phyloP scores from a whole-genome alignment of 2,113 vertebrate species.

The Colossoma macropomum region DNA sequence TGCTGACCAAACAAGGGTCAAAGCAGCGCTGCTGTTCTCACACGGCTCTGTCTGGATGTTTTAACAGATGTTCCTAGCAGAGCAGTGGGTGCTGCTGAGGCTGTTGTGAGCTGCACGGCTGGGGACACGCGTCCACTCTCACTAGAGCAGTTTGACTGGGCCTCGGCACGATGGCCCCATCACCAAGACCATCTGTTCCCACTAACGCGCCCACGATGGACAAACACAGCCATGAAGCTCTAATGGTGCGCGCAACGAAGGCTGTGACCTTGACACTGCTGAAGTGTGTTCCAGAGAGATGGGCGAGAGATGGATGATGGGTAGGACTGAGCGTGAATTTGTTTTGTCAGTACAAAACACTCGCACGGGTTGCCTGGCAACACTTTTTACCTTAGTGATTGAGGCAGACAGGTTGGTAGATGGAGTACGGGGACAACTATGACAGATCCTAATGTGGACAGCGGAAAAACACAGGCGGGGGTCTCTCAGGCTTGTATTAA shows the following conservation, averaged over 20 bases:
- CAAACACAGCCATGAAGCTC: constrained; percentile 75
- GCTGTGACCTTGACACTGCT: constrained; percentile 78
- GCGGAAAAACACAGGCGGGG: constrained; percentile 9
- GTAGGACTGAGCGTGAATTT: constrained; percentile 62
- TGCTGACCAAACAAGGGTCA: too few species aligned
- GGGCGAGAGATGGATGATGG: constrained; percentile 70
- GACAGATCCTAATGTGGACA: constrained; percentile 33
- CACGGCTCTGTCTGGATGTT: neutral
- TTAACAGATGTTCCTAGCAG: neutral
- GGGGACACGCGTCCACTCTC: constrained; percentile 71
- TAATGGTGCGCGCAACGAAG: constrained; percentile 76
- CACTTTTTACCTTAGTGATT: constrained; percentile 60
- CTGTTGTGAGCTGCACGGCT: neutral
- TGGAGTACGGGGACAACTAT: constrained; percentile 38
- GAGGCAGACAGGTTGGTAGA: constrained; percentile 51
- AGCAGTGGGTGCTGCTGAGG: neutral
- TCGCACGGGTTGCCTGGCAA: constrained; percentile 74
- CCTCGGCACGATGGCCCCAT: constrained; percentile 68
- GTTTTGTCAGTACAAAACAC: constrained; percentile 62
- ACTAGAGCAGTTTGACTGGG: constrained; percentile 56
- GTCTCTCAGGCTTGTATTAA: constrained; percentile 7
- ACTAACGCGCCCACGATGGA: constrained; percentile 68
- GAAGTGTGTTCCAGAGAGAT: constrained; percentile 61
- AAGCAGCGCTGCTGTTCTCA: too few species aligned
- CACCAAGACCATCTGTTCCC: constrained; percentile 77